phyloP scores from a whole-genome alignment of 37 sponge, comb jelly and placozoan species.

The Crambe crambe region DNA sequence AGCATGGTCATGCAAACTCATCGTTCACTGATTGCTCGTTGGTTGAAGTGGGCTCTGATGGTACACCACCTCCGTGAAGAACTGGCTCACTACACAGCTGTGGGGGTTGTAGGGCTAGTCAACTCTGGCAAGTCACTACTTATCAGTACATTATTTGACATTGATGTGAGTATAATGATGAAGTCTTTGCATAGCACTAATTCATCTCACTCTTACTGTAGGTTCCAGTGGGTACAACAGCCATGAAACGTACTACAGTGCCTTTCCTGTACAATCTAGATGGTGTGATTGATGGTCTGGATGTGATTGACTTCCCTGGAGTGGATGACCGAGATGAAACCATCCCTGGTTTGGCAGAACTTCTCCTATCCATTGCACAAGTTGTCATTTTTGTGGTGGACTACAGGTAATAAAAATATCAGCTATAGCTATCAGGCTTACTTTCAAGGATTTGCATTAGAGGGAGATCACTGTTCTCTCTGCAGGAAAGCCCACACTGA shows the following conservation, averaged over 20 bases:
- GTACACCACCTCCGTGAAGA: constrained; percentile 60
- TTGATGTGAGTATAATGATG: constrained; percentile 33
- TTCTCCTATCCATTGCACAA: constrained; percentile 56
- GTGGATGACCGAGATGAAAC: constrained; percentile 65
- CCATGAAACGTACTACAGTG: constrained; percentile 63
- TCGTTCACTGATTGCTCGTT: constrained; percentile 61
- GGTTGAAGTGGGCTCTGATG: constrained; percentile 65
- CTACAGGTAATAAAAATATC: constrained; percentile 49
- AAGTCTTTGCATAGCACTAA: no score
- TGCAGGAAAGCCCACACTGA: constrained; percentile 54
- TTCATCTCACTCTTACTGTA: no score
- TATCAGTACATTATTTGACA: constrained; percentile 44
- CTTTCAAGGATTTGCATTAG: no score
- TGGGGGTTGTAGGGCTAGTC: constrained; percentile 53
- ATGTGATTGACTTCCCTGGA: constrained; percentile 79
- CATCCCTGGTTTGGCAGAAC: constrained; percentile 42
- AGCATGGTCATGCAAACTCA: constrained; percentile 11
- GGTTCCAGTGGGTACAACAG: constrained; percentile 62
- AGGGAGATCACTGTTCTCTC: no score
- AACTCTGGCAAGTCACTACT: constrained; percentile 67
- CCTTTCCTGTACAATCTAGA: constrained; percentile 72
- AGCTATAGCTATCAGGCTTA: no score
- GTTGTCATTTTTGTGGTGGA: constrained; percentile 69
- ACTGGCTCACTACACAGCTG: constrained; percentile 59
- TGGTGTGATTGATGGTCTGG: constrained; percentile 40